Evolutionary conservation across 2,113 vertebrate species (phyloP).

Genomic region (Murina feae): DNA sequence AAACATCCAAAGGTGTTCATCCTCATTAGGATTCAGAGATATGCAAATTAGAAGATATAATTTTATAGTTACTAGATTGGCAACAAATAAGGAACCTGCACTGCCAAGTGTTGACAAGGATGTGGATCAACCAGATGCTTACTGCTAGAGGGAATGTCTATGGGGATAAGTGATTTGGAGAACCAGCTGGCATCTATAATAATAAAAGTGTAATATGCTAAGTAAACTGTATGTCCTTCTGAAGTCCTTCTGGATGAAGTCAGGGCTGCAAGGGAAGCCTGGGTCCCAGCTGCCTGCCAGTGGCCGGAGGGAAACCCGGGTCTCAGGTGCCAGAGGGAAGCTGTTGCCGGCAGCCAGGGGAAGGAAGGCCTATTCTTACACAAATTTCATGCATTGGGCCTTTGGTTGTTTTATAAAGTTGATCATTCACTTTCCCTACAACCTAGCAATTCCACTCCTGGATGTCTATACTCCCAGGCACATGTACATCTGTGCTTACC

Average conservation of each 20-base stretch:
- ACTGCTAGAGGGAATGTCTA: neutral
- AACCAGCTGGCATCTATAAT: neutral
- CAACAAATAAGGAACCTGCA: neutral
- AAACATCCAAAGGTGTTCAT: constrained; percentile 21
- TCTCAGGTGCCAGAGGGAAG: no score
- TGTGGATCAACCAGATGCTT: neutral
- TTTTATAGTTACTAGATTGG: neutral
- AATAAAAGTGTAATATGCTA: no score
- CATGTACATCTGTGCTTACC: neutral
- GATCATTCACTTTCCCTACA: neutral
- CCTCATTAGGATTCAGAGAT: neutral
- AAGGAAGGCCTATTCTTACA: no score
- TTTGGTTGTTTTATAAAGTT: neutral
- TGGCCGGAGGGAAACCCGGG: no score
- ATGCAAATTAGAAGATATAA: constrained; percentile 13
- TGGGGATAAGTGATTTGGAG: constrained; percentile 1
- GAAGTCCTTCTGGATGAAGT: no score
- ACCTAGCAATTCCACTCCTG: neutral
- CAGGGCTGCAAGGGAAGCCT: no score
- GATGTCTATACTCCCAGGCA: neutral
- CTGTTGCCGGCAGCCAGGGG: no score
- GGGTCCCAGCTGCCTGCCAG: no score
- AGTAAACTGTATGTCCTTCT: no score
- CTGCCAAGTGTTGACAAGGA: neutral
- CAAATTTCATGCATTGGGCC: no score